A percentile compares a stretch with the other conserved stretches of the same genome.
Conservation (phyloP, 1,140 invertebrate genomes). For the Hylaeus anthracinus region DNA sequence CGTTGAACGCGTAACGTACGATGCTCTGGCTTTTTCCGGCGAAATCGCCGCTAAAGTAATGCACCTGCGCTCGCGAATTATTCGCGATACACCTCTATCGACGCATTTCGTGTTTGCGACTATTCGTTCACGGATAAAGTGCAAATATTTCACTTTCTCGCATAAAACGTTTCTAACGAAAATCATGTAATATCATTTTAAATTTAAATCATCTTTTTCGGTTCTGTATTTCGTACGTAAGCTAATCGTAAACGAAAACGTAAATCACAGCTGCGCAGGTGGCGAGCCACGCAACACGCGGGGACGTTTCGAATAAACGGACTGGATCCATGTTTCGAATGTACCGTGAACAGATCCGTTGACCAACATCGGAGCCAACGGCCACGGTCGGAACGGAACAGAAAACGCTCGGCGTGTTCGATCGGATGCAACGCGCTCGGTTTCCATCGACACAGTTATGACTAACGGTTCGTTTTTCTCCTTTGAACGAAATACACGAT, state of each 20-base stretch:
- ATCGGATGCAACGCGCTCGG: not conserved
- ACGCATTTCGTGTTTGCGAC: slow-evolving; percentile 8
- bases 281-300: too few species aligned
- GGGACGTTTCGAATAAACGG: too few species aligned
- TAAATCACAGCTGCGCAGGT: too few species aligned
- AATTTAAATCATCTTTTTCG: too few species aligned
- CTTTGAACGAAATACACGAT: slow-evolving; percentile 36
- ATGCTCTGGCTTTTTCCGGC: slow-evolving; percentile 13
- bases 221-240: too few species aligned
- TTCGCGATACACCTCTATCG: not conserved
- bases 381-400: too few species aligned
- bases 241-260: too few species aligned
- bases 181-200: too few species aligned
- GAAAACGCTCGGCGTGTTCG: too few species aligned
- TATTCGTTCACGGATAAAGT: not conserved
- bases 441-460: slow-evolving; percentile 28
- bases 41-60: slow-evolving; percentile 52
- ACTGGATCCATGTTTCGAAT: too few species aligned
- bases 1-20: slow-evolving; percentile 12
- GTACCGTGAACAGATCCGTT: too few species aligned
- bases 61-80: slow-evolving; percentile 35
- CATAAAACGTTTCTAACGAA: slow-evolving; percentile 22
- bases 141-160: slow-evolving; percentile 17
- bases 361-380: too few species aligned
- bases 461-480: slow-evolving; percentile 50